These are phyloP conservation scores for Gryon sp. DNA, from an alignment of 1,140 invertebrate genomes.

Conservation along the genomic window DNA sequence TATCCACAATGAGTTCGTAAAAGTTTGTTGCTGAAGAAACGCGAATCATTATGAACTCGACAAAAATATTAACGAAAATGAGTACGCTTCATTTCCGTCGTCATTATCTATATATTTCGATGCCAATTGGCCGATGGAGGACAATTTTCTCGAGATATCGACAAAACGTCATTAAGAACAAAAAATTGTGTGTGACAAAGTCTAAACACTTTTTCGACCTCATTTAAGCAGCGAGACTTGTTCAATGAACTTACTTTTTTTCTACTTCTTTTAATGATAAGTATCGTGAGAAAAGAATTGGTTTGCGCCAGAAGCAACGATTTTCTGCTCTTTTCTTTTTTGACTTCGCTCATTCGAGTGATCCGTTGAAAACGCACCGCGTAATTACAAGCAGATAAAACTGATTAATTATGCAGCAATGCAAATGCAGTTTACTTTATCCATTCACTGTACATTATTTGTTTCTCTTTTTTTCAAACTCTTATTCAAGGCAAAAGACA, in stretches of 20 bases:
- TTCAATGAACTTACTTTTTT: conserved; percentile 49
- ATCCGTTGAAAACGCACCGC: conserved; percentile 22
- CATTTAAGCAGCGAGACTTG: conserved; percentile 37
- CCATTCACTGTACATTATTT: not conserved
- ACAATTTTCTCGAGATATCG: conserved; percentile 27
- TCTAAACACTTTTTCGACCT: conserved; percentile 40
- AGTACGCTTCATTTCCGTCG: not conserved
- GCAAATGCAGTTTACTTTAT: conserved; percentile 10
- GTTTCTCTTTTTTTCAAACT: conserved; percentile 6
- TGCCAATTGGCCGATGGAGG: conserved; percentile 28
- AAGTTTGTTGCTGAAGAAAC: not conserved
- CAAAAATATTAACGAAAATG: conserved; percentile 18
- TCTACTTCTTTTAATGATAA: conserved; percentile 47
- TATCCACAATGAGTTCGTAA: not conserved
- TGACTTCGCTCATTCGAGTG: conserved; percentile 4
- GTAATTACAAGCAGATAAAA: conserved; percentile 42
- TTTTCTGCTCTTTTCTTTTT: conserved; percentile 16
- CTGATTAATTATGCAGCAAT: conserved; percentile 39
- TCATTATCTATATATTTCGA: conserved; percentile 22
- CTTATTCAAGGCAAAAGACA: no score
- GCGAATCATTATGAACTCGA: not conserved
- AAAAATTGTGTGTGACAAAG: conserved; percentile 28
- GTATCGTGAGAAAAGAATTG: conserved; percentile 49
- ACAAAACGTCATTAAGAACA: conserved; percentile 31
- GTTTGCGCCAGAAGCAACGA: conserved; percentile 35